Evolutionary conservation across 2,113 vertebrate species (phyloP), one percentile per base, ranked within the genome.

Genomic region (Boleophthalmus pectinirostris): DNA sequence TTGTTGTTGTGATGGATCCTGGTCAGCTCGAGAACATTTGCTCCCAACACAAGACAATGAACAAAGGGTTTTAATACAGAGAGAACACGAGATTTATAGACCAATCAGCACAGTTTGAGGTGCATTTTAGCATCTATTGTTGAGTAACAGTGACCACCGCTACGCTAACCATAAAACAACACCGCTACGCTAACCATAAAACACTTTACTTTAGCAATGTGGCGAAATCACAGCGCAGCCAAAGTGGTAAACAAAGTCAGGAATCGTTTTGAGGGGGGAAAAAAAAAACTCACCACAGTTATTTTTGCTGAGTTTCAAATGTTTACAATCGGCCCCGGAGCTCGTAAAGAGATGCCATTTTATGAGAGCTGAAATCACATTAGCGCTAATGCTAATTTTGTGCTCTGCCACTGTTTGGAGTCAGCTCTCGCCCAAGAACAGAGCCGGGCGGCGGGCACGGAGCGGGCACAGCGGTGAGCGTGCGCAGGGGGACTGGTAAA

Each of bases 81-180:
- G 84, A 65, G 68, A 66, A 77, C 75, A 65, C 76, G 24, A 73
- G 75, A 85, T 91, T 91, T 91, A 91, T 85, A 88, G 88, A 82
- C 84, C 85, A 91, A 91, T 91, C 88, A 90, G 84, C 90, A 69
- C 90, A 88, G 88, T 85, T 82, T 38, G 87, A 79, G 60, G 69
- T 83, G 49, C 20, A 81, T 79, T 90, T 89, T 85, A 87, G 83
- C 78, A 84, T 87, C 85, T 84, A 79, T 84, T 87, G 79, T 84
- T 91, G 83, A 84, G 83, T 35, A 88, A 89, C 80, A 80, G 85
- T 87, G 88, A 81, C 82, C 84, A 86, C 81, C 81, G 77, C 66
- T 80, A 58, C 29, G 29, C 20, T 21, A n/a, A 45, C 61, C 43
- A 2, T 24, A 65, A 66, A 56, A 12, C 64, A 43, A 66, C 53